These are phyloP conservation scores for Alectura lathami DNA, from an alignment of 2,113 vertebrate species.

Conservation along the genomic window DNA sequence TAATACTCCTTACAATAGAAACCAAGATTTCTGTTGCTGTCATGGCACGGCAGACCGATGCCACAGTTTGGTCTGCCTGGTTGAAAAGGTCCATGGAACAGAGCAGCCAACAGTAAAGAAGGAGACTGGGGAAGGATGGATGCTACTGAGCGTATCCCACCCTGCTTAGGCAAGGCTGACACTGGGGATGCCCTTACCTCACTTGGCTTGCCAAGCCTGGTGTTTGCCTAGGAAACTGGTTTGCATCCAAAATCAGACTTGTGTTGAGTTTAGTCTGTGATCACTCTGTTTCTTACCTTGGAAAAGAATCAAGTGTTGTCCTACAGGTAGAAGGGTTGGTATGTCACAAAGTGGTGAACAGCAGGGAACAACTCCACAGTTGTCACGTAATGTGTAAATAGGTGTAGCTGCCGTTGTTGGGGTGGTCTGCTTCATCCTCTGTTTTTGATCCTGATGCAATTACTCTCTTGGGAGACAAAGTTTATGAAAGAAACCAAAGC, in stretches of 20 bases:
- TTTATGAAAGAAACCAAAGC: background rate
- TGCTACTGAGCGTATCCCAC: background rate
- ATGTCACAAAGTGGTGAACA: background rate
- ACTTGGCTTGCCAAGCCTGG: background rate
- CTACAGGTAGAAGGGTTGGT: background rate
- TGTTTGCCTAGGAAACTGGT: background rate
- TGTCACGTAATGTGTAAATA: background rate
- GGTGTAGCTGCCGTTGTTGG: background rate
- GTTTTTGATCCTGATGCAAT: background rate
- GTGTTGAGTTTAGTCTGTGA: background rate
- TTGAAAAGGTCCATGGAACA: background rate
- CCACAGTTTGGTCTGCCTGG: background rate
- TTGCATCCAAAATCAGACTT: background rate
- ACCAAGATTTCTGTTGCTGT: background rate
- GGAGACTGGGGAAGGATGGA: background rate
- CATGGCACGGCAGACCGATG: background rate
- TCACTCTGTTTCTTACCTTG: background rate
- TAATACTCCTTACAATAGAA: background rate
- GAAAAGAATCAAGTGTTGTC: background rate
- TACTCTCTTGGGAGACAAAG: background rate
- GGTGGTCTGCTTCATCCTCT: background rate
- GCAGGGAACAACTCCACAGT: background rate
- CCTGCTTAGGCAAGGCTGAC: background rate
- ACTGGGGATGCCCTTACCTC: background rate
- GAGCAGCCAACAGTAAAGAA: background rate